A percentile compares a stretch with the other conserved stretches of the same genome.
Evolutionary conservation across 2,888 invertebrate genomes (phyloP).

Genomic region (Leptopilina myrica): DNA sequence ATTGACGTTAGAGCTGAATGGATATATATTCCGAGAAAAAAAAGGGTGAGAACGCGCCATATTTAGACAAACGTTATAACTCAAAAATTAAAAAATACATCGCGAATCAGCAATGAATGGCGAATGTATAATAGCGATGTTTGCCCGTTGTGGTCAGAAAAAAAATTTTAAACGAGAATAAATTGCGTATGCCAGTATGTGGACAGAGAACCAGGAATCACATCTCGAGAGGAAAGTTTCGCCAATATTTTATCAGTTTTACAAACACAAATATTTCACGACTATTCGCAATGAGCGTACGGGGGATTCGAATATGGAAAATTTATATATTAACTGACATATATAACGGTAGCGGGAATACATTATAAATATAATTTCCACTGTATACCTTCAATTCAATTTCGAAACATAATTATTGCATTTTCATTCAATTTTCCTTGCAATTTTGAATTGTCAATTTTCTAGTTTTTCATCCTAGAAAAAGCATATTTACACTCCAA

Average conservation of each 20-base stretch:
- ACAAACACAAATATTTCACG: conserved; percentile 30
- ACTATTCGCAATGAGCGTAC: background rate
- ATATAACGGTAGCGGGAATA: no score
- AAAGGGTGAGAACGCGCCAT: conserved; percentile 49
- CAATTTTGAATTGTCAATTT: no score
- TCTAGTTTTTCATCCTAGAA: no score
- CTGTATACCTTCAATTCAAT: no score
- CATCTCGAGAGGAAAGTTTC: conserved; percentile 30
- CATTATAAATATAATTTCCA: no score
- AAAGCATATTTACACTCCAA: no score
- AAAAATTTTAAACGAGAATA: conserved; percentile 47
- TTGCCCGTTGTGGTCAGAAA: background rate
- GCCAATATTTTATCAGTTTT: conserved; percentile 34
- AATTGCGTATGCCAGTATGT: conserved; percentile 16
- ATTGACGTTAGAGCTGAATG: background rate
- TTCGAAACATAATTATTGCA: no score
- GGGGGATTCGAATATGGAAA: conserved; percentile 1
- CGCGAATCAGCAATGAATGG: conserved; percentile 55
- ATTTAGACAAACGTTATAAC: conserved; percentile 47
- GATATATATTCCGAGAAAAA: conserved; percentile 48
- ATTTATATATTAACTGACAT: background rate
- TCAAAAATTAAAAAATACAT: conserved; percentile 47
- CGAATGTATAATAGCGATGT: conserved; percentile 52
- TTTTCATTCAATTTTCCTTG: no score
- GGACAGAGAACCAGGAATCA: conserved; percentile 38